Conservation (phyloP, 2,888 invertebrate species). For the Ectobius pallidus region DNA sequence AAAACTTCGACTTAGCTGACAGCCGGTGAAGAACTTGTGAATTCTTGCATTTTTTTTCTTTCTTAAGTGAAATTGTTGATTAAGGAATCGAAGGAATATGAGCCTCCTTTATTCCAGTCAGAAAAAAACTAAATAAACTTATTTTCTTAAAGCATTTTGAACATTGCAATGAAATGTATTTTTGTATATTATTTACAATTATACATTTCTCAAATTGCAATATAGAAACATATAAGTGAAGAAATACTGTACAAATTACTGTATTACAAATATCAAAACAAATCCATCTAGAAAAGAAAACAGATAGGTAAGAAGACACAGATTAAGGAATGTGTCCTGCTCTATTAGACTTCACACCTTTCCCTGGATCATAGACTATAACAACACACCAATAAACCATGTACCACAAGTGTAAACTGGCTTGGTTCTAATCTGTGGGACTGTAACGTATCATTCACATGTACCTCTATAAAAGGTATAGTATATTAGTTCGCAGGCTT, state of each 20-base stretch:
- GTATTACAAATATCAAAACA: not conserved
- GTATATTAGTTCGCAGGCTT: too few relatives aligned
- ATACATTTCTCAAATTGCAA: not conserved
- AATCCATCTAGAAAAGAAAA: not conserved
- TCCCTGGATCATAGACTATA: not conserved
- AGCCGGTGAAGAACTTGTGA: too few relatives aligned
- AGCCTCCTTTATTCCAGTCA: too few relatives aligned
- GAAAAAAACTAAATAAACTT: too few relatives aligned
- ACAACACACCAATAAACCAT: not conserved
- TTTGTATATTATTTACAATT: not conserved
- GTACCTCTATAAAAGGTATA: not conserved
- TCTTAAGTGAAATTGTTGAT: too few relatives aligned
- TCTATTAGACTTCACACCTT: not conserved
- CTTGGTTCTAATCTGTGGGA: not conserved
- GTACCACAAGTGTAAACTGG: not conserved
- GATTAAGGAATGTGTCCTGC: not conserved
- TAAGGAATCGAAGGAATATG: too few relatives aligned
- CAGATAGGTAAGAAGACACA: not conserved
- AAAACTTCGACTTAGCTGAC: too few relatives aligned
- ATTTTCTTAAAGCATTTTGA: too few relatives aligned
- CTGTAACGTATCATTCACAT: not conserved
- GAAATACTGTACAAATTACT: constrained; percentile 3
- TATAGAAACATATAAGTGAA: not conserved
- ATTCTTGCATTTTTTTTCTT: too few relatives aligned
- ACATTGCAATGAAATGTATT: constrained; percentile 7